Evolutionary conservation across 2,797 vertebrate species (phyloP).

Genomic region (Brotula barbata): DNA sequence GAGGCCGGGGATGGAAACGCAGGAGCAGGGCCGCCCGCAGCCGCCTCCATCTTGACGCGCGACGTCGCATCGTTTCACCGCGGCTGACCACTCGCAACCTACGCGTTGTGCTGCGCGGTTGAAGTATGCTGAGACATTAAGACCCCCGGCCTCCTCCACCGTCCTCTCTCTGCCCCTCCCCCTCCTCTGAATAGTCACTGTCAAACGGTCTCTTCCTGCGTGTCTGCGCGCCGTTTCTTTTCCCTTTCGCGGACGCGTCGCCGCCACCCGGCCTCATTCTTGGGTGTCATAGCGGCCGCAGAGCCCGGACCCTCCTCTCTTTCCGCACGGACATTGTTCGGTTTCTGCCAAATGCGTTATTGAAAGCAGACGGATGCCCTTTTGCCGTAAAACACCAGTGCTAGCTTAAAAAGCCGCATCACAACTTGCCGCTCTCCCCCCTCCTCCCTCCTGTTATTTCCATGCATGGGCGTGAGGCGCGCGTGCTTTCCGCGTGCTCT

Average conservation of each 20-base stretch:
- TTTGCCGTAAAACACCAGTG: neutral
- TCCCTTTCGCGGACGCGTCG: slow-evolving; percentile 28
- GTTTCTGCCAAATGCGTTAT: slow-evolving; percentile 1
- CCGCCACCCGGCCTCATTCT: neutral
- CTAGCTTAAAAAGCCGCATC: no score
- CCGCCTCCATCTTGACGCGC: slow-evolving; percentile 18
- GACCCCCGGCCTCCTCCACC: slow-evolving; percentile 1
- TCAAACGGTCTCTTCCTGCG: slow-evolving; percentile 43
- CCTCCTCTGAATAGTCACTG: slow-evolving; percentile 18
- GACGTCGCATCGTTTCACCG: slow-evolving; percentile 14
- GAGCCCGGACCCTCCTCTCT: neutral
- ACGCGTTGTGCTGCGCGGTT: no score
- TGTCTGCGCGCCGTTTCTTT: no score
- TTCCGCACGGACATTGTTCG: neutral
- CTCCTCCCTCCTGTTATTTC: no score
- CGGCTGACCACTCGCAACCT: no score
- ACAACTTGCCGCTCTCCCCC: slow-evolving; percentile 11
- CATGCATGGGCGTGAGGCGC: slow-evolving; percentile 20
- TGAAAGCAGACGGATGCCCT: slow-evolving; percentile 10
- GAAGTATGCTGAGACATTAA: no score
- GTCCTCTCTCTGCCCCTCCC: neutral
- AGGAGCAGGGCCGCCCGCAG: slow-evolving; percentile 20
- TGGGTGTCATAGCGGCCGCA: neutral
- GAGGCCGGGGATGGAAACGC: slow-evolving; percentile 34
- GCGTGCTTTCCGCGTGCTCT: slow-evolving; percentile 20